These are phyloP conservation scores for Taeniopygia guttata DNA, from an alignment of 2,797 vertebrate genomes.

Conservation along the genomic window DNA sequence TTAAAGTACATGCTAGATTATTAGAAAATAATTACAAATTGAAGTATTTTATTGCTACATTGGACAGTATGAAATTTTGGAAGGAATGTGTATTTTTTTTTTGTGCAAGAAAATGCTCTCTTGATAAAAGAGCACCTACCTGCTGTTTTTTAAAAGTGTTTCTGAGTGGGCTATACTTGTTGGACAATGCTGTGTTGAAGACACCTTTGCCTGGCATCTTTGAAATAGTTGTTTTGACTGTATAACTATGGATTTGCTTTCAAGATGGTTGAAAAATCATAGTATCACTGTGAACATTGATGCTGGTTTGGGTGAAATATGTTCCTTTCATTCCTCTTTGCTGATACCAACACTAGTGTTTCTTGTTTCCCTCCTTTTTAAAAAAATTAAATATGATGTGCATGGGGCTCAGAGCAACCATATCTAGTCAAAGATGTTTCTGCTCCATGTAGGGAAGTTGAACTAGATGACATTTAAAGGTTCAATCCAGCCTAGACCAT, in stretches of 20 bases:
- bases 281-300: background rate
- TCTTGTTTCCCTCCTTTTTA: background rate
- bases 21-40: background rate
- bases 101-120: background rate
- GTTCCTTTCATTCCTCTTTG: background rate
- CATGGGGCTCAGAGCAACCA: background rate
- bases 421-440: background rate
- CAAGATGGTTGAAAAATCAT: background rate
- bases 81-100: background rate
- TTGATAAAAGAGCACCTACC: background rate
- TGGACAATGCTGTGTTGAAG: background rate
- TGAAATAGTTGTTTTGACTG: background rate
- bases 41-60: background rate
- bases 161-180: background rate
- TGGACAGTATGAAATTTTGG: background rate
- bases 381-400: background rate
- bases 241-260: background rate
- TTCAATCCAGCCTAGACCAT: background rate
- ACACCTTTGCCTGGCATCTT: background rate
- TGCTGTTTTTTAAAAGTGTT: background rate
- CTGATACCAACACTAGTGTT: background rate
- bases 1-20: background rate
- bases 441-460: background rate
- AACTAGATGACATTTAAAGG: background rate
- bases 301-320: background rate